A percentile compares a stretch with the other conserved stretches of the same genome.
Evolutionary conservation across 2,888 invertebrate species (phyloP).

Genomic region (Cactoblastis cactorum): DNA sequence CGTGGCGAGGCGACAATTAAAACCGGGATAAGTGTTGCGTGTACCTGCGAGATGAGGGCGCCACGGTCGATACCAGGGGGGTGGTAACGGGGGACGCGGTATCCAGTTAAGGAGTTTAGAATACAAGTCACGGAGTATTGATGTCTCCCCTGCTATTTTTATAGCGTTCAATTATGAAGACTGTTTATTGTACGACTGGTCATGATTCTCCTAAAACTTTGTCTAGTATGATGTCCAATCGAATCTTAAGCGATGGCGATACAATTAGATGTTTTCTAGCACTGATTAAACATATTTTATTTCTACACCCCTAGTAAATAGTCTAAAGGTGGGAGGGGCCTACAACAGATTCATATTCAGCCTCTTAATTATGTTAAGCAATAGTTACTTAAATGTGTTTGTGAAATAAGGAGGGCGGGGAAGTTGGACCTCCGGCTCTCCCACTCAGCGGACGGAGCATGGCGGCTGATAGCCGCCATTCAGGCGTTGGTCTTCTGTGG

Average conservation of each 20-base stretch:
- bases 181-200: conserved; percentile 23
- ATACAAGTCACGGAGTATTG: conserved; percentile 69
- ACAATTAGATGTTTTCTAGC: no score
- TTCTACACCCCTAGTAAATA: neutral
- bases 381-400: no score
- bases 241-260: no score
- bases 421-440: no score
- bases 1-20: conserved; percentile 78
- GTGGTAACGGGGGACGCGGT: conserved; percentile 42
- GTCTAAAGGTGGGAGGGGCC: neutral
- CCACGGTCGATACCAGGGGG: conserved; percentile 69
- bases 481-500: no score
- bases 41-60: conserved; percentile 76
- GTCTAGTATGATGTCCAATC: no score
- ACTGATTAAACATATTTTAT: no score
- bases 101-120: conserved; percentile 73
- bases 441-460: no score
- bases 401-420: no score
- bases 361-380: no score
- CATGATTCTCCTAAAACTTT: conserved; percentile 22
- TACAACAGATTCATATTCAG: neutral
- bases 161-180: conserved; percentile 33
- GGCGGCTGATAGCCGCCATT: no score
- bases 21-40: conserved; percentile 77
- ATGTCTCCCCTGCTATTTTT: conserved; percentile 54